These are phyloP conservation scores for Cyanocitta stelleri DNA, from an alignment of 2,113 vertebrate genomes.

Conservation along the genomic window DNA sequence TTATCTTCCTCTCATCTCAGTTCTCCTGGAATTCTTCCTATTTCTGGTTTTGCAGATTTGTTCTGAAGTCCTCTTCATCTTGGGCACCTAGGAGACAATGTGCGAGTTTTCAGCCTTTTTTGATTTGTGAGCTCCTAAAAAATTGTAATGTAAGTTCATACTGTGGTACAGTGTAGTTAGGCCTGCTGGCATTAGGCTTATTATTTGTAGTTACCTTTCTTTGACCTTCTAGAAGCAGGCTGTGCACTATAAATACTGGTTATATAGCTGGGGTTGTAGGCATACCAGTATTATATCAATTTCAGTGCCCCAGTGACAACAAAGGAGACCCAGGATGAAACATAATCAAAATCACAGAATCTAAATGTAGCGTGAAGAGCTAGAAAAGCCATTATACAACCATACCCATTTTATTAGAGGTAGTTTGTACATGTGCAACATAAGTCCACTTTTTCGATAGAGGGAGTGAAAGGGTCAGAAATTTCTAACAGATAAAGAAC, in stretches of 20 bases:
- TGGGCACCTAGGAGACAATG: background rate
- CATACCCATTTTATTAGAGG: background rate
- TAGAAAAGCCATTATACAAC: background rate
- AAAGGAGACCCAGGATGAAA: background rate
- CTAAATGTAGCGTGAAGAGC: background rate
- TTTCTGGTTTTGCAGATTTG: background rate
- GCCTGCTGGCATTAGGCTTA: background rate
- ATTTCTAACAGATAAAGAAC: background rate
- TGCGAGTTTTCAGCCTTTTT: background rate
- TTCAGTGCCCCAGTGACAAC: background rate
- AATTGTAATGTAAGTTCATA: background rate
- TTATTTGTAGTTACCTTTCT: conserved; percentile 12
- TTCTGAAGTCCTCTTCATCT: background rate
- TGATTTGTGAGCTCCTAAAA: conserved; percentile 2
- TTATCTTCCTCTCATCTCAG: background rate
- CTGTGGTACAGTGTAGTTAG: background rate
- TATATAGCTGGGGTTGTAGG: background rate
- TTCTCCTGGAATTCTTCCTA: background rate
- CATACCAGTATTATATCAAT: background rate
- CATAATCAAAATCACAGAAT: background rate
- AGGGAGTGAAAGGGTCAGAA: background rate
- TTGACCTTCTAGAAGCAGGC: conserved; percentile 11
- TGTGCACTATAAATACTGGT: background rate
- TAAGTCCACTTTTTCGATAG: background rate
- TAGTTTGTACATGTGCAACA: background rate